Evolutionary conservation across 92 coral and sea anemone species (phyloP), one percentile per base, ranked within the genome.

Genomic region (Bergia sp.): DNA sequence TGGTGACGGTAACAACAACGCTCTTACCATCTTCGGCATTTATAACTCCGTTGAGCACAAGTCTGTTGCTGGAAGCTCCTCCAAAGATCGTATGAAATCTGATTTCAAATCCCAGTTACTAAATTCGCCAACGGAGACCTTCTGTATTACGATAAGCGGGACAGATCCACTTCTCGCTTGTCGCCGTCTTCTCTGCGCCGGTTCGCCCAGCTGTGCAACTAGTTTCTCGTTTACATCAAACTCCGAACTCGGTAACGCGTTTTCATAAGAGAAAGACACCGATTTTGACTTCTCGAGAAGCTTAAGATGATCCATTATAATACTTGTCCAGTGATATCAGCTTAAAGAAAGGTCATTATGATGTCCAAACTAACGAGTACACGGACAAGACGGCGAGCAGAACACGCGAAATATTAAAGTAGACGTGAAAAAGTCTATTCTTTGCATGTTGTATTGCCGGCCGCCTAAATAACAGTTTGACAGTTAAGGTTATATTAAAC

Each of bases 1-100:
- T 15, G 69, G 5, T 61, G 29, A 29, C 69, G 6, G 69, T 61
- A 21, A 18, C 4, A 16, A 20, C 69, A 20, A 55, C 13, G 0
- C 20, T 23, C 4, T 2, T 23, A 16, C 11, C 23, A 18, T 61
- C 23, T 61, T 13, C 29, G n/a, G 20, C 23, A 2, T 13, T 80
- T 75, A 91, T 45, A 92, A 77, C 23, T 92, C 94, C 1, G 94
- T 92, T 16, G 94, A 89, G 75, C 94, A 92, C 9, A 92, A 76
- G 66, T 92, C 94, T 11, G 94, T 92, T 47, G 90, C 84, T 40
- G 94, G 94, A 6, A 89, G 89, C 42, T 92, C 90, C 58, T 92
- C 90, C 47, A 92, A 18, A 38, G 64, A 36, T 64, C 74, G 85
- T 5, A 58, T 81, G 15, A 80, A 37, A 20, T 80, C 85, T 8